Base-by-base conservation (phyloP, 37 sponge, comb jelly and placozoan genomes). In the Haliclona indistincta region DNA sequence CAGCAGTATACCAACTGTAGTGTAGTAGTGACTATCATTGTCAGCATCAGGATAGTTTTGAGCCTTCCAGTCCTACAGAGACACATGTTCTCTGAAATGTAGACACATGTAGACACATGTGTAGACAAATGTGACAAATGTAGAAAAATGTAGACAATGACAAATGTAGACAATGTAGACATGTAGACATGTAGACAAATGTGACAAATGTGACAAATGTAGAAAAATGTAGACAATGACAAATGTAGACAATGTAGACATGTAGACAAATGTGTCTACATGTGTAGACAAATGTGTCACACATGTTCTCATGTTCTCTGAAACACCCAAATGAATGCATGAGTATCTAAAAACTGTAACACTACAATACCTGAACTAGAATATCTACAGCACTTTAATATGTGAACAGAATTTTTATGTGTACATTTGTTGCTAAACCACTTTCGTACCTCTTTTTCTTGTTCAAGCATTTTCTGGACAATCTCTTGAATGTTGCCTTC, bases 241-340 rank as follows among this genome's bases (percentile, higher is more conserved):
- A n/a, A n/a, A n/a, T n/a, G n/a, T n/a, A n/a, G n/a, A n/a, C n/a
- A n/a, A n/a, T n/a, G n/a, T n/a, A 32, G 29, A 4, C 29, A 28
- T 58, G 25, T 30, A 30, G 7, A 30, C 25, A 4, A 4, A 10
- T 58, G 4, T 58, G 17, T 49, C 17, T 49, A 49, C 17, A 17
- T 17, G 17, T 17, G 17, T 20, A 17, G 13, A 49, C 17, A 49
- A 30, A 49, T 19, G 2, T 38, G 2, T 33, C 56, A n/a, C 40
- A 92, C 93, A 69, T 92, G 49, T 79, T 87, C 23, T 61, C 39
- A n/a, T n/a, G n/a, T n/a, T n/a, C n/a, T n/a, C n/a, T n/a, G n/a
- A n/a, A n/a, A n/a, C n/a, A n/a, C n/a, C n/a, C n/a, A n/a, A n/a
- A n/a, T n/a, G n/a, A n/a, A n/a, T n/a, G n/a, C n/a, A n/a, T n/a